Conservation (phyloP, 1,140 invertebrate genomes). For the Frieseomelitta varia region DNA sequence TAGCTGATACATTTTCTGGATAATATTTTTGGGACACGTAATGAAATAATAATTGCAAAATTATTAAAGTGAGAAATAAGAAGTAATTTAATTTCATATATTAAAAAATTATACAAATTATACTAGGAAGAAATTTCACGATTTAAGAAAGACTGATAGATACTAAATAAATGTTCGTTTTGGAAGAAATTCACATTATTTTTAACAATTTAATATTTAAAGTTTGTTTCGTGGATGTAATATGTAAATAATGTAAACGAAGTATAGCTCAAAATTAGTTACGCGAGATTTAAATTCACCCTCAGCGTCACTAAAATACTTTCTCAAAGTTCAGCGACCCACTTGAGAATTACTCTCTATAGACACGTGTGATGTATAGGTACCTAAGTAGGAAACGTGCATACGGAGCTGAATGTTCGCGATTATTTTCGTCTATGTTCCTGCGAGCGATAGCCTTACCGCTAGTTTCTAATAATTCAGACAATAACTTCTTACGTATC, state of each 20-base stretch:
- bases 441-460: slow-evolving; percentile 1
- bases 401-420: neutral
- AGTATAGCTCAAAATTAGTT: neutral
- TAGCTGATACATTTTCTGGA: too few species aligned
- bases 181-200: neutral
- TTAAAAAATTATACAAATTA: too few species aligned
- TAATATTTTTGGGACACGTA: too few species aligned
- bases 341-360: neutral
- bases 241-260: neutral
- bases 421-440: neutral
- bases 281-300: neutral
- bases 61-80: too few species aligned
- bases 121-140: too few species aligned
- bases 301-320: neutral
- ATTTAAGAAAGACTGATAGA: too few species aligned
- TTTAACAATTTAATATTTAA: neutral
- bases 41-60: too few species aligned
- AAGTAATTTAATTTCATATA: too few species aligned
- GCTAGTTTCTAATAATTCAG: neutral
- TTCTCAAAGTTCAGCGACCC: neutral
- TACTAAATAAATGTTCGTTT: neutral
- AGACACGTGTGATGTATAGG: neutral
- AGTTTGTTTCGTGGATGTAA: neutral
- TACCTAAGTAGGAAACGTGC: slow-evolving; percentile 22
- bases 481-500: neutral